Base-by-base conservation (phyloP, 2,888 invertebrate species). In the Allolobophora icterica region DNA sequence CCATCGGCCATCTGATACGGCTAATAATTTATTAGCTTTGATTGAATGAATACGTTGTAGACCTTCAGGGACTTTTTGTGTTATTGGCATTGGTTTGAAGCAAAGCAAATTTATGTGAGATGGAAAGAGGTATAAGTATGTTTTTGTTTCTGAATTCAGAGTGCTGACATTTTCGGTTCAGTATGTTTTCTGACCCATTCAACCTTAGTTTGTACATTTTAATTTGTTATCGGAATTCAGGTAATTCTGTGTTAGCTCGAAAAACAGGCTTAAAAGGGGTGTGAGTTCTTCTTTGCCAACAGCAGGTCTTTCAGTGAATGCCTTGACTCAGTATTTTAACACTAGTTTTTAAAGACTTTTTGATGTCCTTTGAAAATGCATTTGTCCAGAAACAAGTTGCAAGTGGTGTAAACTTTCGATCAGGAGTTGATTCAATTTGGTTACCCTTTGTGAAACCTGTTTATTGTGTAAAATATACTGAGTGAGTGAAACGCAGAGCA, bases 11-110 rank as follows among this genome's bases (percentile, higher is more conserved):
- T 71, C 30, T 71, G 71, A 5, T 30, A 11, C 71, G 1, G 71
- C 71, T 71, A 71, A n/a, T 71, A 71, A 71, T 71, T 71, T n/a
- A 71, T 71, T 71, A n/a, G 71, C 71, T 71, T 71, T 71, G 71
- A 71, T n/a, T 71, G n/a, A 71, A 71, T 17, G 71, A 71, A 71
- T 71, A 11, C n/a, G n/a, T 71, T 71, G 71, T 71, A 11, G n/a
- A n/a, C 71, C 71, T 71, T 71, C 71, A 71, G 71, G 71, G 71
- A 71, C 71, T 71, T 71, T 71, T 71, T 52, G n/a, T 71, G 71
- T 71, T 71, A 71, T 71, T 71, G 71, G 71, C 71, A n/a, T 30
- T 71, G 30, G 71, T 71, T 30, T 11, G n/a, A n/a, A 71, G 71
- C 13, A 8, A 71, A 71, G 71, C 30, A 71, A 17, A 71, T 71